Conservation (phyloP, 2,888 invertebrate genomes). For the Rotaria macrura region DNA sequence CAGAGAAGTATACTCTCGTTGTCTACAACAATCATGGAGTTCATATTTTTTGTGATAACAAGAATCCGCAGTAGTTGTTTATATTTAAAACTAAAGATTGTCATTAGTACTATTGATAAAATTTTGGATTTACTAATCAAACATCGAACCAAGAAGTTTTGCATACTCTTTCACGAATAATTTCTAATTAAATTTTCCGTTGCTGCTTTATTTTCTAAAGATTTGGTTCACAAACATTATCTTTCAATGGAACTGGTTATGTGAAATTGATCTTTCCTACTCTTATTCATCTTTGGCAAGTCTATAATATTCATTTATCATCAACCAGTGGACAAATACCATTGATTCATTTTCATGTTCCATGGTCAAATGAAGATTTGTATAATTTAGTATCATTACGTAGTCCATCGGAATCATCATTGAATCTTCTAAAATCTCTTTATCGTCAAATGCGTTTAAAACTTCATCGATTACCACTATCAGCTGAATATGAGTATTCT, state of each 20-base stretch:
- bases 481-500: background rate
- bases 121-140: too few relatives aligned
- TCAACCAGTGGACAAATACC: background rate
- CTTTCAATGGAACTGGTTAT: background rate
- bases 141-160: too few relatives aligned
- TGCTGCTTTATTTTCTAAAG: background rate
- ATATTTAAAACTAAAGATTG: too few relatives aligned
- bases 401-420: background rate
- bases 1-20: too few relatives aligned
- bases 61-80: too few relatives aligned
- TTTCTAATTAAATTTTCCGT: too few relatives aligned
- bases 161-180: too few relatives aligned
- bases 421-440: background rate
- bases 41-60: too few relatives aligned
- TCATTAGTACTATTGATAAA: too few relatives aligned
- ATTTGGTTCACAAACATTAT: background rate
- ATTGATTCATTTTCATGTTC: conserved; percentile 21
- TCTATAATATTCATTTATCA: background rate
- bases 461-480: background rate
- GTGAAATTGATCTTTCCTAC: background rate
- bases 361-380: conserved; percentile 12
- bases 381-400: background rate
- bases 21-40: too few relatives aligned
- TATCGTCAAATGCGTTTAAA: conserved; percentile 13
- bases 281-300: background rate